phyloP scores from a whole-genome alignment of 2,113 vertebrate genomes.

The Jacana jacana region DNA sequence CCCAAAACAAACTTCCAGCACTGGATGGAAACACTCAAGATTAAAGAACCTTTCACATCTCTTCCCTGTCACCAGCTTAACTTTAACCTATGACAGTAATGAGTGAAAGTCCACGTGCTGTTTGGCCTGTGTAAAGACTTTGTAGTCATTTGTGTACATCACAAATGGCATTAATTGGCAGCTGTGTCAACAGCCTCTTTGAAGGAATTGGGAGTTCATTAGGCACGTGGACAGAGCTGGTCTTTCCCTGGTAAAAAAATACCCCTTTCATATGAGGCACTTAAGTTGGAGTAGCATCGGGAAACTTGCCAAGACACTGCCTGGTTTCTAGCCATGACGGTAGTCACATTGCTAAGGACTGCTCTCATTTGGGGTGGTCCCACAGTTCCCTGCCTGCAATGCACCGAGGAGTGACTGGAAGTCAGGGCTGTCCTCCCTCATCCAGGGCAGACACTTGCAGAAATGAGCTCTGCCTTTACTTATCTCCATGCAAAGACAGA shows the following conservation, averaged over 20 bases:
- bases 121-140: neutral
- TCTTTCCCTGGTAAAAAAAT: conserved; percentile 2
- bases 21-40: neutral
- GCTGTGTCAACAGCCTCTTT: conserved; percentile 44
- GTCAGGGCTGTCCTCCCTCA: neutral
- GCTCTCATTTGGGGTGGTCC: fast-evolving
- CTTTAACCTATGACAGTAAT: neutral
- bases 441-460: neutral
- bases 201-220: conserved; percentile 13
- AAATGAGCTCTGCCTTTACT: neutral
- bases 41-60: conserved; percentile 22
- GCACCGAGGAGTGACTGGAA: neutral
- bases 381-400: fast-evolving
- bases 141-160: conserved; percentile 8
- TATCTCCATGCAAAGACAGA: neutral
- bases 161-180: conserved; percentile 29
- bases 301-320: neutral
- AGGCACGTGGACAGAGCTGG: neutral
- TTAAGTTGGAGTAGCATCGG: neutral
- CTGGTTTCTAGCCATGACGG: conserved; percentile 9
- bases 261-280: neutral
- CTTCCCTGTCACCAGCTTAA: conserved; percentile 14
- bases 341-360: neutral
- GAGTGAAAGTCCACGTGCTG: neutral
- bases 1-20: neutral